Base-by-base conservation (phyloP, 37 sponge, comb jelly and placozoan species). In the Lycopodina hypogea region DNA sequence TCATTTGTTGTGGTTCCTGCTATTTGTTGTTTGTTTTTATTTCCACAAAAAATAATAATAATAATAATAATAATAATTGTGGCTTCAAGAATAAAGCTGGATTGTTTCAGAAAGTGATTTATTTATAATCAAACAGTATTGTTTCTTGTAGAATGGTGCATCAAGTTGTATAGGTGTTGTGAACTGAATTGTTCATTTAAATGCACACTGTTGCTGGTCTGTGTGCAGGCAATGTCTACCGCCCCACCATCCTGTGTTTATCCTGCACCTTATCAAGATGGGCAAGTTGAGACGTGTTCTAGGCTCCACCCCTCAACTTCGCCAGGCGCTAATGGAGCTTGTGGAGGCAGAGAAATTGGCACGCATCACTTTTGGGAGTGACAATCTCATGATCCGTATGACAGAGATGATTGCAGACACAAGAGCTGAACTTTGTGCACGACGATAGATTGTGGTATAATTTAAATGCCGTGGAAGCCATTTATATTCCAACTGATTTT, bases 271-370 rank as follows among this genome's bases (percentile, higher is more conserved):
- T 12, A 23, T 88, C 29, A 76, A 61, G 52, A 15, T 73, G 28
- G 89, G 74, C 21, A 88, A 88, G 45, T 30, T 88, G 30, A 63
- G 66, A 37, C 86, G 83, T 1, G 28, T 75, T 24, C 26, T 38
- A 12, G 68, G 56, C n/a, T 70, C 50, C 29, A 50, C 48, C 71
- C 71, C n/a, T 70, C 50, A 70, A 3, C 66, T 65, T 34, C 66
- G 30, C 34, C 17, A 65, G 35, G 32, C 66, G 4, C 30, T 17
- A 9, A 8, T 11, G 30, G 33, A 32, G 17, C 32, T 65, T 24
- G 30, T 11, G 66, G 66, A 65, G 66, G 66, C 66, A 65, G 17
- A 17, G 32, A 14, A 32, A 12, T 34, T 28, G 2, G 30, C 7
- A 2, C 32, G 33, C 7, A 11, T 65, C 35, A 65, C 66, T 11